Evolutionary conservation across 2,888 invertebrate species (phyloP).

Genomic region (Hyles lineata): DNA sequence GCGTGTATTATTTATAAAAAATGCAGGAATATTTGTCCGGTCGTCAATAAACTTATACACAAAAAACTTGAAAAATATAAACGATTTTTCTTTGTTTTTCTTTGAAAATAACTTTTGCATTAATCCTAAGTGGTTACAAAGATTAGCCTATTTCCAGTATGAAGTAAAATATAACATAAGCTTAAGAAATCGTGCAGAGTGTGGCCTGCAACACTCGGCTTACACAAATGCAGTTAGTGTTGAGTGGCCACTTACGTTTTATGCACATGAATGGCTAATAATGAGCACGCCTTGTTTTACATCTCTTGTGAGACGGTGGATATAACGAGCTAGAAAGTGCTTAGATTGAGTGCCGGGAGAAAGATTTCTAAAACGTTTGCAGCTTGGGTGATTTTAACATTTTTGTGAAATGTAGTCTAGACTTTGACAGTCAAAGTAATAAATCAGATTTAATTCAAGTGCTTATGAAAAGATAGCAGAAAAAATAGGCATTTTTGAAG

Average conservation of each 20-base stretch:
- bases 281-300: constrained; percentile 22
- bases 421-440: too few species aligned
- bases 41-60: too few species aligned
- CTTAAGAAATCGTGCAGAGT: neutral
- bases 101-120: too few species aligned
- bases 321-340: constrained; percentile 1
- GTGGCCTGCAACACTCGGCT: constrained; percentile 41
- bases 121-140: neutral
- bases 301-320: neutral
- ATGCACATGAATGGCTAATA: constrained; percentile 23
- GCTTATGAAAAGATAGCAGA: too few species aligned
- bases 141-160: neutral
- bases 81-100: too few species aligned
- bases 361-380: neutral
- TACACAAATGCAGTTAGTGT: constrained; percentile 59
- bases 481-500: too few species aligned
- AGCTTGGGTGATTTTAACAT: neutral
- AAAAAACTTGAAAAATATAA: too few species aligned
- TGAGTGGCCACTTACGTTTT: constrained; percentile 52
- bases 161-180: neutral
- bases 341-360: neutral
- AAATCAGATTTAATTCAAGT: too few species aligned
- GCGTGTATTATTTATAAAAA: too few species aligned
- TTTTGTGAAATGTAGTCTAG: too few species aligned
- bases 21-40: too few species aligned